Evolutionary conservation across 1,140 invertebrate species (phyloP), one percentile per base, ranked within the genome.

Genomic region (Danaus plexippus): DNA sequence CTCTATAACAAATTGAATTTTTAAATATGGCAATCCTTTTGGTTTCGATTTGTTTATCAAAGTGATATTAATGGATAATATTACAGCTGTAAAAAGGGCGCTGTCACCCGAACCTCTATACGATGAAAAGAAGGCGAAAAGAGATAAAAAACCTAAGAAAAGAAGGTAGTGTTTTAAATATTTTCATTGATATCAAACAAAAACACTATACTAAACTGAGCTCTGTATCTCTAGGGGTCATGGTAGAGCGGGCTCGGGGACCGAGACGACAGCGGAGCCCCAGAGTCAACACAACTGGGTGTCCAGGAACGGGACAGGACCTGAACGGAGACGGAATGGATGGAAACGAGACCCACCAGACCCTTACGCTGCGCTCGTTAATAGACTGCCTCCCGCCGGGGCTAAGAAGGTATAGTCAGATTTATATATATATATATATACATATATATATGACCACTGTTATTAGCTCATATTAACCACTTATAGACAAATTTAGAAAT

Each of bases 121-220:
- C 47, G 81, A 85, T 62, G 84, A 84, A 47, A 87, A 84, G 63
- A 85, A 81, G 69, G 77, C 81, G 54, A 87, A 84, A 69, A 69
- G 81, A 47, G 84, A 87, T 48, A 87, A 85, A 68, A 87, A 87
- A 71, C 81, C 76, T 46, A 84, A 80, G 55, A 87, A 80, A 67
- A 79, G 64, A 79, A 82, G 80, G 83, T 86, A 46, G 65, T 59
- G 43, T n/a, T 40, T 18, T 18, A 41, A 6, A 15, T 45, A 11
- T n/a, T 47, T 49, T 13, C 43, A 49, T 52, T 42, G 40, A n/a
- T 18, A 52, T 10, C 8, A 10, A n/a, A 10, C 41, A 12, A 22
- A 11, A 22, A 41, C 42, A 40, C 50, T 54, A 32, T 32, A 32
- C 22, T 32, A 32, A 32, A 7, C 15, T 15, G 15, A 15, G 15